Evolutionary conservation across 2,888 invertebrate genomes (phyloP).

Genomic region (Leptothorax acervorum): DNA sequence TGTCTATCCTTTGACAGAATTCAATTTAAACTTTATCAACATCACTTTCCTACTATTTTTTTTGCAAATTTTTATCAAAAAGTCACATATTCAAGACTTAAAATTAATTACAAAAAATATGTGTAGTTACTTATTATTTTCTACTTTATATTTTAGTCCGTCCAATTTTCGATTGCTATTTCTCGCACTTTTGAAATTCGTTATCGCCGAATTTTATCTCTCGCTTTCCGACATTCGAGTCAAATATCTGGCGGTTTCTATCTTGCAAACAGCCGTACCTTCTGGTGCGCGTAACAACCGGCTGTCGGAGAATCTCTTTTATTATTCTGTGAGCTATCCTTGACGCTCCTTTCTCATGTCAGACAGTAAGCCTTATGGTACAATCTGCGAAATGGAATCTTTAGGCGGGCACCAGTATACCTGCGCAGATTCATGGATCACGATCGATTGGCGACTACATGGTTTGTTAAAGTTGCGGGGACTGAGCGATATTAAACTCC

Average conservation of each 20-base stretch:
- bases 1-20: not conserved
- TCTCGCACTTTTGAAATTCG: not conserved
- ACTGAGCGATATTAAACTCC: constrained; percentile 52
- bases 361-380: constrained; percentile 60
- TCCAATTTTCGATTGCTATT: not conserved
- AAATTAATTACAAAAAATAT: not conserved
- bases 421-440: constrained; percentile 61
- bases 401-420: constrained; percentile 44
- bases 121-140: not conserved
- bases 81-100: not conserved
- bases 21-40: not conserved
- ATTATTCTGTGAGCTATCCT: constrained; percentile 50
- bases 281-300: constrained; percentile 55
- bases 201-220: not conserved
- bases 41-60: not conserved
- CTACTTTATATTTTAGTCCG: not conserved
- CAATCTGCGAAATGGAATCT: constrained; percentile 64
- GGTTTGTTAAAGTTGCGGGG: constrained; percentile 34
- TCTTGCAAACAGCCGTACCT: constrained; percentile 40
- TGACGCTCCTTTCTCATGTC: constrained; percentile 41
- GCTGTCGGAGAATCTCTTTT: constrained; percentile 50
- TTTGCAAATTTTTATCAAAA: not conserved
- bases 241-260: constrained; percentile 30
- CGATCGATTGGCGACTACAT: constrained; percentile 59
- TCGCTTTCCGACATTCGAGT: not conserved